Conservation (phyloP, 2,888 invertebrate species). For the Choreutis nemorana region DNA sequence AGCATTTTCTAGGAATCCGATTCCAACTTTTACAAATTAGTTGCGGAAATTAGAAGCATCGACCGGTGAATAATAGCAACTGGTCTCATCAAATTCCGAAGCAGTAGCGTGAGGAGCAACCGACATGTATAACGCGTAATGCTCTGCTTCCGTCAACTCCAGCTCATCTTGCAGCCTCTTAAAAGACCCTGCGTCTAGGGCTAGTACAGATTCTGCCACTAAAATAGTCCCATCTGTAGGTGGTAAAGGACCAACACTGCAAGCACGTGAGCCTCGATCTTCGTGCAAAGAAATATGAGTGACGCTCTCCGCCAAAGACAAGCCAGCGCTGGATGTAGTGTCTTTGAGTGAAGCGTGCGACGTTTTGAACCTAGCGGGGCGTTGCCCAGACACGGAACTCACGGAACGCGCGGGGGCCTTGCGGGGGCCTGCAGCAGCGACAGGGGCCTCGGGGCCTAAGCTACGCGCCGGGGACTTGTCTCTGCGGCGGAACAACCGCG, state of each 20-base stretch:
- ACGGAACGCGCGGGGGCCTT: constrained; percentile 66
- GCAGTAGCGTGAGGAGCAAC: constrained; percentile 86
- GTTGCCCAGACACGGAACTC: constrained; percentile 67
- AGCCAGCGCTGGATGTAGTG: constrained; percentile 38
- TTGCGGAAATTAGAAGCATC: constrained; percentile 76
- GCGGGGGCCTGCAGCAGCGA: constrained; percentile 46
- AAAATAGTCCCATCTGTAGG: constrained; percentile 66
- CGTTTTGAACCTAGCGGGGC: constrained; percentile 56
- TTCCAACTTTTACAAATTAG: constrained; percentile 10
- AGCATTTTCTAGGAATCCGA: background rate
- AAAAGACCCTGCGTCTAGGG: constrained; percentile 46
- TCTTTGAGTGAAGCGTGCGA: constrained; percentile 53
- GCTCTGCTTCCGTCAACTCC: constrained; percentile 86
- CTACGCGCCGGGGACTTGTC: constrained; percentile 56
- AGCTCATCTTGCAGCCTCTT: constrained; percentile 59
- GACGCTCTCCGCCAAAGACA: constrained; percentile 66
- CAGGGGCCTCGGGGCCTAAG: constrained; percentile 45
- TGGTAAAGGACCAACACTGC: constrained; percentile 40
- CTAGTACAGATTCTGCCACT: constrained; percentile 63
- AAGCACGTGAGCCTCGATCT: constrained; percentile 41
- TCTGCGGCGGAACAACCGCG: constrained; percentile 48
- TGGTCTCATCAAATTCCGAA: constrained; percentile 89
- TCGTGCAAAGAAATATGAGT: constrained; percentile 74
- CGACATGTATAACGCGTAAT: constrained; percentile 86
- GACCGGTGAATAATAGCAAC: constrained; percentile 85